Conservation (phyloP, 2,888 invertebrate species). For the Acleris emargana region DNA sequence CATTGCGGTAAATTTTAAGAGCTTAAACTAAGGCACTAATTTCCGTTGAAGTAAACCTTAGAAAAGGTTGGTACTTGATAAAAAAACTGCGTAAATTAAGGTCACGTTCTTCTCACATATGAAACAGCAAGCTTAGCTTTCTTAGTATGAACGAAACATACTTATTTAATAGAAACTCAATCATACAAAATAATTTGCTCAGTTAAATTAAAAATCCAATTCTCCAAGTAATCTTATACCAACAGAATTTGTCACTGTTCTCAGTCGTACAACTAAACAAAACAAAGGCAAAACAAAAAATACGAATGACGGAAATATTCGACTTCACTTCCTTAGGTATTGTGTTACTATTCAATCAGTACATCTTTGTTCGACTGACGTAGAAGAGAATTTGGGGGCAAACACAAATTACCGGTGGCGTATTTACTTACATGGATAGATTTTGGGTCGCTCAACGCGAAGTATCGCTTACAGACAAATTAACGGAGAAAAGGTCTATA, state of each 20-base stretch:
- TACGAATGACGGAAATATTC: slow-evolving; percentile 46
- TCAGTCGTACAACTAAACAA: slow-evolving; percentile 5
- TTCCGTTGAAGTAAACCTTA: too few species aligned
- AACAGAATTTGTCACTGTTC: too few species aligned
- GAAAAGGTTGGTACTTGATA: too few species aligned
- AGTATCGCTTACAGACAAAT: slow-evolving; percentile 67
- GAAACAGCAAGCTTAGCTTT: too few species aligned
- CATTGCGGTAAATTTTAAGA: neutral
- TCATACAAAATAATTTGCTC: too few species aligned
- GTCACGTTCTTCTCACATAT: too few species aligned
- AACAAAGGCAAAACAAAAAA: slow-evolving; percentile 21
- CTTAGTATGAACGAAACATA: too few species aligned
- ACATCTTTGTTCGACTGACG: slow-evolving; percentile 61
- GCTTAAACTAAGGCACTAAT: too few species aligned
- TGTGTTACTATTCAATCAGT: slow-evolving; percentile 72
- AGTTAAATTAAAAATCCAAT: too few species aligned
- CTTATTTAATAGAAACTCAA: too few species aligned
- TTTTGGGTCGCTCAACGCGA: slow-evolving; percentile 52
- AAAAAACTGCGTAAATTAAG: too few species aligned
- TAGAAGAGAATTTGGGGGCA: slow-evolving; percentile 51
- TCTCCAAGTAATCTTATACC: too few species aligned
- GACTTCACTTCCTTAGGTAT: slow-evolving; percentile 55
- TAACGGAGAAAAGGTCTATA: slow-evolving; percentile 48
- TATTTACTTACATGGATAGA: slow-evolving; percentile 65
- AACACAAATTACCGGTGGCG: slow-evolving; percentile 60